A percentile compares a stretch with the other conserved stretches of the same genome.
Evolutionary conservation across 1,140 invertebrate species (phyloP).

Genomic region (Octopus sinensis): DNA sequence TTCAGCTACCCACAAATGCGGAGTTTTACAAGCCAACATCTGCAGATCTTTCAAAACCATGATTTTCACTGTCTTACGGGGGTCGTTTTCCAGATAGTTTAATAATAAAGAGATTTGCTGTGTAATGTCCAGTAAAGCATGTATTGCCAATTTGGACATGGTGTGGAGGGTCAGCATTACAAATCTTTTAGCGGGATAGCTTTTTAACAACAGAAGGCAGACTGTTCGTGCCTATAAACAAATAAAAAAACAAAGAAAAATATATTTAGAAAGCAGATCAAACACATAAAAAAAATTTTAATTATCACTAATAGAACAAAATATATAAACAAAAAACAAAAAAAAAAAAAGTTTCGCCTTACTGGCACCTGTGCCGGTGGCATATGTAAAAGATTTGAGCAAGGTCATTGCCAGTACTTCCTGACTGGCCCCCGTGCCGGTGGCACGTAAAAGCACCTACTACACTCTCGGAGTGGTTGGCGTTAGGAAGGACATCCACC

Average conservation of each 20-base stretch:
- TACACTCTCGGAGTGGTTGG: too few relatives aligned
- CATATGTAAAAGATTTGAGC: too few relatives aligned
- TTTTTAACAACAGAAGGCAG: slow-evolving; percentile 77
- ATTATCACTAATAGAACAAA: not conserved
- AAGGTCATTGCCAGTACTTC: too few relatives aligned
- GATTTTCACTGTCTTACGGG: slow-evolving; percentile 70
- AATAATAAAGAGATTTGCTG: slow-evolving; percentile 73
- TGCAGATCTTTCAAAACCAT: slow-evolving; percentile 73
- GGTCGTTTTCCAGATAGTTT: slow-evolving; percentile 64
- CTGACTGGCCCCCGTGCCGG: too few relatives aligned
- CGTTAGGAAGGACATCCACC: too few relatives aligned
- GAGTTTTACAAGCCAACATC: slow-evolving; percentile 67
- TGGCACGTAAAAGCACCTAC: too few relatives aligned
- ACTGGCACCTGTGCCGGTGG: too few relatives aligned
- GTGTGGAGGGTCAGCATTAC: slow-evolving; percentile 82
- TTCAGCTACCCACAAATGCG: slow-evolving; percentile 77
- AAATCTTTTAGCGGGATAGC: slow-evolving; percentile 82
- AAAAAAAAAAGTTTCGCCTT: too few relatives aligned
- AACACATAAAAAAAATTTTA: too few relatives aligned
- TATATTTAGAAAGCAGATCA: too few relatives aligned
- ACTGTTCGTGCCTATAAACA: slow-evolving; percentile 67
- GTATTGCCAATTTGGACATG: slow-evolving; percentile 79
- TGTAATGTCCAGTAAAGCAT: slow-evolving; percentile 86
- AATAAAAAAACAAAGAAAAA: slow-evolving; percentile 1
- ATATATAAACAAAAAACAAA: too few relatives aligned